Evolutionary conservation across 92 coral and sea anemone genomes (phyloP), one percentile per base, ranked within the genome.

Genomic region (Phymanthus crucifer): DNA sequence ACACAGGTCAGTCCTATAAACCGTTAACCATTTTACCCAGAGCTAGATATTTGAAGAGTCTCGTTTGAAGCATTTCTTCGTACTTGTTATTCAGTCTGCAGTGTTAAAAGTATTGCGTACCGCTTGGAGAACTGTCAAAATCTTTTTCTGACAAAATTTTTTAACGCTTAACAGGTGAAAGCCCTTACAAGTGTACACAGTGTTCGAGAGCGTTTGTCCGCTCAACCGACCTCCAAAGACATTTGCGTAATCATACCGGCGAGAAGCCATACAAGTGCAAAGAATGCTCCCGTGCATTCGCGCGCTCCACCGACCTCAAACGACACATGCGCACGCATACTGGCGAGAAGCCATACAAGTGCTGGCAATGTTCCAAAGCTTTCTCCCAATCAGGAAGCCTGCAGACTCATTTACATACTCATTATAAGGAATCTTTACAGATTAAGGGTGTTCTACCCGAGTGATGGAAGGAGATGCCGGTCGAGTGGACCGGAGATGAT

Each of bases 131-230:
- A n/a, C n/a, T n/a, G n/a, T n/a, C n/a, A n/a, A n/a, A n/a, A n/a
- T n/a, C n/a, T n/a, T n/a, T 54, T 54, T 24, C 68, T 61, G 34
- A 29, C 34, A 27, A 14, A 2, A 61, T 61, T 27, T 23, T 36
- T 40, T 16, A 6, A 14, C 31, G 6, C 65, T 8, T 45, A 43
- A 19, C 76, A 95, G 99, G 99, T 29, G 99, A 95, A 83, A 93
- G 98, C 76, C 99, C 99, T 23, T 95, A 95, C 93, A 95, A 95
- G 77, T 95, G 99, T 75, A 95, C 94, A n/a, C 99, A 95, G 46
- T 95, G 99, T 75, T 93, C 99, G 21, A 94, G 98, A 56, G 99
- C 99, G 69, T 95, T 95, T 71, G 99, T 95, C 31, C 99, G 99
- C 38, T 95, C 99, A 54, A 95, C 99, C n/a, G 98, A 95, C 74